Evolutionary conservation across 30 jellyfish, hydroid and myxozoan species (phyloP).

Genomic region (Clytia hemisphaerica): DNA sequence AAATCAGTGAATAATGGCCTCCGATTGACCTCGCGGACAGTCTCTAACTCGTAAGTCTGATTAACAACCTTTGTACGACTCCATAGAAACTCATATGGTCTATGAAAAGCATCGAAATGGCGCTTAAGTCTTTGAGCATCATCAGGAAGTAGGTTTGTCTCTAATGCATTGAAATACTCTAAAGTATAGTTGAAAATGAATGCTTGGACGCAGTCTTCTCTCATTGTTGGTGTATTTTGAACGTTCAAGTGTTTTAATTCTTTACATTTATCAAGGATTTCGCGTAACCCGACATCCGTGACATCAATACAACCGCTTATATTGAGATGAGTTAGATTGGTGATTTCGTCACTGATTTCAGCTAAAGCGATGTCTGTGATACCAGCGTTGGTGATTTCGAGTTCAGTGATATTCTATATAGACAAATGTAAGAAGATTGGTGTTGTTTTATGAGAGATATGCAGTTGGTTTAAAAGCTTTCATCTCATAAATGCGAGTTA

Average conservation of each 20-base stretch:
- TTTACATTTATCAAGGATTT: neutral
- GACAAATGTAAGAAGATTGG: neutral
- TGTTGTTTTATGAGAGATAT: neutral
- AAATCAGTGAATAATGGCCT: no score
- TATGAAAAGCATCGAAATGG: no score
- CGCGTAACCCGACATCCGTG: neutral
- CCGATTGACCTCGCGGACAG: no score
- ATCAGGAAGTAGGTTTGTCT: no score
- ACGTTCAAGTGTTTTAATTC: neutral
- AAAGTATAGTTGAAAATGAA: no score
- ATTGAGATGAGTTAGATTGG: neutral
- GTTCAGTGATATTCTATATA: neutral
- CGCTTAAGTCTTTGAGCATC: no score
- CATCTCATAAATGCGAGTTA: no score
- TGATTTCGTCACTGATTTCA: neutral
- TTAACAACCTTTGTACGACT: no score
- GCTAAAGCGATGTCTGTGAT: neutral
- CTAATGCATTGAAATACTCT: no score
- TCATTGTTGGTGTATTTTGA: neutral
- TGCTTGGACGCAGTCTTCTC: no score
- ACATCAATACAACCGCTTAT: neutral
- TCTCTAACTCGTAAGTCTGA: no score
- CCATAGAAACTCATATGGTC: no score
- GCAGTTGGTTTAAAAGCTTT: neutral
- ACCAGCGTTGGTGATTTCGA: neutral